These are phyloP conservation scores for Hoplias malabaricus DNA, from an alignment of 2,113 vertebrate species.

Conservation along the genomic window DNA sequence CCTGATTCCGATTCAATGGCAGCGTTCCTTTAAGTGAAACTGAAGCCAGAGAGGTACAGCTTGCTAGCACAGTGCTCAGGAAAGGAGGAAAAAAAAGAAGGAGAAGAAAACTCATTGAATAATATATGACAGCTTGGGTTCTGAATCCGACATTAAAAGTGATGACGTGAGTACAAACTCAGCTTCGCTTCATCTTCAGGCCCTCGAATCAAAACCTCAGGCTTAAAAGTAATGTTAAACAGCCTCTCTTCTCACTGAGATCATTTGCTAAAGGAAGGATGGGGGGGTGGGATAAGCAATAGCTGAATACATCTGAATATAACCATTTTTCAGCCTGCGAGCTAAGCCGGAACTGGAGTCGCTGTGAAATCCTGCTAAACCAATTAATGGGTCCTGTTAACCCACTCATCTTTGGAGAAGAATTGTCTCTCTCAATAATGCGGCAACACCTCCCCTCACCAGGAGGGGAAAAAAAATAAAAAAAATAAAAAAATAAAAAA, in stretches of 20 bases:
- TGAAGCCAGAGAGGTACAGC: constrained; percentile 50
- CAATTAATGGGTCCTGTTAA: constrained; percentile 76
- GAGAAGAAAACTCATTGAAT: constrained; percentile 73
- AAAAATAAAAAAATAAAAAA: constrained; percentile 23
- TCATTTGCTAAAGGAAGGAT: constrained; percentile 51
- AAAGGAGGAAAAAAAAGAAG: constrained; percentile 67
- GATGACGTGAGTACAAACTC: constrained; percentile 72
- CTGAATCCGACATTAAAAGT: constrained; percentile 75
- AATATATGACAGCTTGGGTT: constrained; percentile 74
- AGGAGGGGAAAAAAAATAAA: constrained; percentile 35
- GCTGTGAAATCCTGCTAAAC: constrained; percentile 71
- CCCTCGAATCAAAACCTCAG: constrained; percentile 68
- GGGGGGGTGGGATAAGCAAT: constrained; percentile 41
- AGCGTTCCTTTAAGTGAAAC: constrained; percentile 55
- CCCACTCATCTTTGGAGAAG: constrained; percentile 69
- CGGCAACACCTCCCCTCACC: constrained; percentile 64
- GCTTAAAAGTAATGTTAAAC: constrained; percentile 66
- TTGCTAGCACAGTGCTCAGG: constrained; percentile 54
- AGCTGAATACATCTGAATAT: constrained; percentile 58
- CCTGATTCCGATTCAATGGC: constrained; percentile 57
- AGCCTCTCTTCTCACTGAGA: constrained; percentile 58
- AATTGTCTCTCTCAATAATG: constrained; percentile 73
- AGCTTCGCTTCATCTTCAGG: constrained; percentile 64
- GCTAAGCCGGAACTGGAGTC: constrained; percentile 65
- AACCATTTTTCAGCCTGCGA: constrained; percentile 59